These are phyloP conservation scores for Naja naja DNA, from an alignment of 2,113 vertebrate genomes.

Conservation along the genomic window DNA sequence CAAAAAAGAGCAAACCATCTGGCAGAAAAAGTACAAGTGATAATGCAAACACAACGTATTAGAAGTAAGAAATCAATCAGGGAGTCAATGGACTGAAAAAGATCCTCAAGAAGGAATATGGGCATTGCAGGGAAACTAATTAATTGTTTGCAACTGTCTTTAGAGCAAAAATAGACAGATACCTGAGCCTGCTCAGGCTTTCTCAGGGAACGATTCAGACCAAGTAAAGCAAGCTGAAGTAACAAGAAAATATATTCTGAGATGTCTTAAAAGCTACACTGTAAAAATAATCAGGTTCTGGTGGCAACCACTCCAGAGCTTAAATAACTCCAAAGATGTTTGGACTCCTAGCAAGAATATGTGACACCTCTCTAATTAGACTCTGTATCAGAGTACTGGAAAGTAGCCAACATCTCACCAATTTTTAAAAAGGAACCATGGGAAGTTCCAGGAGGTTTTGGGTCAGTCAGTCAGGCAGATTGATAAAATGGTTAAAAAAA, in stretches of 20 bases:
- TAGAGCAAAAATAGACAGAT: background rate
- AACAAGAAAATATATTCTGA: background rate
- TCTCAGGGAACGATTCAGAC: background rate
- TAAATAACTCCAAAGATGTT: background rate
- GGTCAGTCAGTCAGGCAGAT: background rate
- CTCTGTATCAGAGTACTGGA: background rate
- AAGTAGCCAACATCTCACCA: background rate
- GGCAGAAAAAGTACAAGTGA: background rate
- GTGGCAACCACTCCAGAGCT: background rate
- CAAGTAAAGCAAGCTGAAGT: background rate
- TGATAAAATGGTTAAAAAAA: background rate
- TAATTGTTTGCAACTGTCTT: background rate
- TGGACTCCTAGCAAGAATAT: background rate
- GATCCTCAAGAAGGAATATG: background rate
- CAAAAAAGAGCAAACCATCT: background rate
- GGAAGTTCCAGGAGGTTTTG: background rate
- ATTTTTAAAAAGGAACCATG: background rate
- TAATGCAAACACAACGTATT: background rate
- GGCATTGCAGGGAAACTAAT: background rate
- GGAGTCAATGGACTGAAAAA: background rate
- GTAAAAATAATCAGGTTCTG: background rate
- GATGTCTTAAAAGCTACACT: background rate
- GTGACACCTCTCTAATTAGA: background rate
- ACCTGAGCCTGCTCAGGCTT: background rate
- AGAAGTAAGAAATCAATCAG: background rate